These are phyloP conservation scores for Pinctada fucata DNA, from an alignment of 2,888 invertebrate genomes.

Conservation along the genomic window DNA sequence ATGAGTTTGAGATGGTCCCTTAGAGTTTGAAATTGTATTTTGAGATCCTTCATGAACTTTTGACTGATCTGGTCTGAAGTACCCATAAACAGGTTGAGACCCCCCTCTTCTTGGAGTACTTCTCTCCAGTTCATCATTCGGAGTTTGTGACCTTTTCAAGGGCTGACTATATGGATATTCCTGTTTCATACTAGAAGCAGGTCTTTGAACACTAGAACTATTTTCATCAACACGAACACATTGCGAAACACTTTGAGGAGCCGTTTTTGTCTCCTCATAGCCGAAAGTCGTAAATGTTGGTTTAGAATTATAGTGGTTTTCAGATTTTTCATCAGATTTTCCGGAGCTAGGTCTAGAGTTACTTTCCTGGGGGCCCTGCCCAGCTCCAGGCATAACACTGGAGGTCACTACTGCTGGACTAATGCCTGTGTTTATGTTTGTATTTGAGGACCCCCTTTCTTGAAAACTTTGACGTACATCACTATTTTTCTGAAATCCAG, in stretches of 20 bases:
- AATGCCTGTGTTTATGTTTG: conserved; percentile 44
- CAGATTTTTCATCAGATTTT: conserved; percentile 8
- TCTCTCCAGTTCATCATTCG: conserved; percentile 16
- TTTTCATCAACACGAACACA: background rate
- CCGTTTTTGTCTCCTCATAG: conserved; percentile 39
- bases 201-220: conserved; percentile 4
- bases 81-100: conserved; percentile 1
- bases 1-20: conserved; percentile 12
- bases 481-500: conserved; percentile 15
- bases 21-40: background rate
- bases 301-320: conserved; percentile 26
- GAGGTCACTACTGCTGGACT: conserved; percentile 36
- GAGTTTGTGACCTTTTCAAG: conserved; percentile 5
- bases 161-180: conserved; percentile 22
- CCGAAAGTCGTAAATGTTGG: conserved; percentile 61
- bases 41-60: conserved; percentile 3
- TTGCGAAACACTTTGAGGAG: background rate
- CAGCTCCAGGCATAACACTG: conserved; percentile 35
- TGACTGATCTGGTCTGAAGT: conserved; percentile 13
- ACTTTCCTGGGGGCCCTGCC: conserved; percentile 49
- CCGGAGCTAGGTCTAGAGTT: conserved; percentile 41
- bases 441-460: conserved; percentile 60
- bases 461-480: conserved; percentile 55
- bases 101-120: background rate
- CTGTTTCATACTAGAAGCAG: background rate